Evolutionary conservation across 1,140 invertebrate species (phyloP).

Genomic region (Hydropsyche tenuis): DNA sequence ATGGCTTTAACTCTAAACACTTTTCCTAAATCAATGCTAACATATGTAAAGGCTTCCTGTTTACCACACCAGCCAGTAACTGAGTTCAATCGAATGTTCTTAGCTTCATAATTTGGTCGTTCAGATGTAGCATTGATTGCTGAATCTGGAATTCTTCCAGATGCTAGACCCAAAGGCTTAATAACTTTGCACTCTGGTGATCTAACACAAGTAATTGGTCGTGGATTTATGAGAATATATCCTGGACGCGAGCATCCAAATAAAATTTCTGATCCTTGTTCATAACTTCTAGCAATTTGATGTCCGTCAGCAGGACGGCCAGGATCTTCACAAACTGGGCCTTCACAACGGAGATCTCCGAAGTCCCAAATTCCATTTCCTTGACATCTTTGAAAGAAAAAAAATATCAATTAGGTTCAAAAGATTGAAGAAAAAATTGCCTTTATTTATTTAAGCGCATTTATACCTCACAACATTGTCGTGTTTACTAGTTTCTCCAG

Average conservation of each 20-base stretch:
- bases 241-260: constrained; percentile 91
- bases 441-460: too few relatives aligned
- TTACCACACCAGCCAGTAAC: constrained; percentile 96
- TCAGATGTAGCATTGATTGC: constrained; percentile 97
- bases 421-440: constrained; percentile 28
- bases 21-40: constrained; percentile 91
- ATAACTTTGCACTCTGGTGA: constrained; percentile 95
- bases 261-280: constrained; percentile 89
- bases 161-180: constrained; percentile 88
- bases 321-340: constrained; percentile 94
- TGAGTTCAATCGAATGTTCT: constrained; percentile 88
- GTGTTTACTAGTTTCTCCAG: constrained; percentile 88
- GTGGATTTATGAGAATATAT: constrained; percentile 89
- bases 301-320: constrained; percentile 90
- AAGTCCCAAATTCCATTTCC: constrained; percentile 96
- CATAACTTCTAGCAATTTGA: constrained; percentile 89
- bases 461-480: constrained; percentile 83
- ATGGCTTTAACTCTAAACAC: constrained; percentile 91
- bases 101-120: constrained; percentile 89
- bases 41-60: constrained; percentile 93
- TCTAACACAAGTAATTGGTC: constrained; percentile 88
- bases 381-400: constrained; percentile 69
- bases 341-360: constrained; percentile 93
- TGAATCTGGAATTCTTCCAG: constrained; percentile 90
- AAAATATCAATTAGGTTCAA: background rate